Conservation (phyloP, 1,140 invertebrate species). For the Adelges cooleyi region DNA sequence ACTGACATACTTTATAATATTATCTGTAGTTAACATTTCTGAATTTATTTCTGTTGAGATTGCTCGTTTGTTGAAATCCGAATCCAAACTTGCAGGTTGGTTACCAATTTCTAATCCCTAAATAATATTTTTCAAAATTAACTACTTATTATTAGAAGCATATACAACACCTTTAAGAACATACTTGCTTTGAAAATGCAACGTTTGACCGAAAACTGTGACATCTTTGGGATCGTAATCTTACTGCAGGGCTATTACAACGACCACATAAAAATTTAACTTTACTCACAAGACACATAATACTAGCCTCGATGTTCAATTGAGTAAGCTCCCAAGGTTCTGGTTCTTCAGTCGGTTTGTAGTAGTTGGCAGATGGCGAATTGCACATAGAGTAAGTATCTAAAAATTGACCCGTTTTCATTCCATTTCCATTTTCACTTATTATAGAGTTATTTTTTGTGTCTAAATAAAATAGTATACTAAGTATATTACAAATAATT, state of each 20-base stretch:
- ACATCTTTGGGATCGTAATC: constrained; percentile 41
- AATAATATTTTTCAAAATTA: too few species aligned
- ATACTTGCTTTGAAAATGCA: background rate
- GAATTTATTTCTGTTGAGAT: background rate
- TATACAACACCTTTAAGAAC: too few species aligned
- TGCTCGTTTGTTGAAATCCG: background rate
- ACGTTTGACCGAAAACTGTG: constrained; percentile 33
- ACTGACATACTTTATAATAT: too few species aligned
- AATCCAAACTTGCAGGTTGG: constrained; percentile 1
- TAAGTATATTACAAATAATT: background rate
- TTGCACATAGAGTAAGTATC: constrained; percentile 63
- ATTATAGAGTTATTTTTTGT: background rate
- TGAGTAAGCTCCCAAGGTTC: constrained; percentile 81
- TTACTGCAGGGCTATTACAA: constrained; percentile 56
- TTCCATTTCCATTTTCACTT: constrained; percentile 31
- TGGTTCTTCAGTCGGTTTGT: constrained; percentile 68
- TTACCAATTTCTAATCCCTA: background rate
- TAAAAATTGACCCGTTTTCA: constrained; percentile 42
- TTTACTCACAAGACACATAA: constrained; percentile 74
- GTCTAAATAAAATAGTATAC: background rate
- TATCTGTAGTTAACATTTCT: too few species aligned
- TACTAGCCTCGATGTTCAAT: constrained; percentile 77
- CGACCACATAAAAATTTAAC: constrained; percentile 62
- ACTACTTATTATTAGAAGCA: too few species aligned
- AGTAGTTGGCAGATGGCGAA: constrained; percentile 67